Evolutionary conservation across 1,140 invertebrate species (phyloP).

Genomic region (Sminthurinus signatus): DNA sequence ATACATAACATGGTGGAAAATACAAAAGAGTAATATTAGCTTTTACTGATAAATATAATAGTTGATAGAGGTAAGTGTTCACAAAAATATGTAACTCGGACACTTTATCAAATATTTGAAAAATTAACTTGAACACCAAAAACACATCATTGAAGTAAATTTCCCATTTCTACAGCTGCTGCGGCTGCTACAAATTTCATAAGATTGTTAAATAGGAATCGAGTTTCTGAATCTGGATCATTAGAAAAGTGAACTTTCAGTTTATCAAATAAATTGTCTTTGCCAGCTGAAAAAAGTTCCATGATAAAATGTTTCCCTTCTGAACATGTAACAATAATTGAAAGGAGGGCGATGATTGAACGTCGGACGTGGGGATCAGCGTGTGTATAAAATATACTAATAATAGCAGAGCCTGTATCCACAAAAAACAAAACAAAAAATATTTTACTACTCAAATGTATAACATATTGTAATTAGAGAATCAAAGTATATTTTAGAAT

Average conservation of each 20-base stretch:
- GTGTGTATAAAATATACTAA: slow-evolving; percentile 15
- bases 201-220: slow-evolving; percentile 19
- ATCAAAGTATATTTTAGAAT: background rate
- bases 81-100: too few relatives aligned
- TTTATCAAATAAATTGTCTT: slow-evolving; percentile 14
- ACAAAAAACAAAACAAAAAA: slow-evolving; percentile 10
- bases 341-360: slow-evolving; percentile 15
- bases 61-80: too few relatives aligned
- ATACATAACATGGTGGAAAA: too few relatives aligned
- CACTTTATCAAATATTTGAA: too few relatives aligned
- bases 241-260: background rate
- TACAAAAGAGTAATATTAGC: too few relatives aligned
- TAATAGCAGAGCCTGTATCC: slow-evolving; percentile 24
- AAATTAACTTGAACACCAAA: too few relatives aligned
- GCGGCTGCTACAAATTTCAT: slow-evolving; percentile 5
- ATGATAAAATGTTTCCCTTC: slow-evolving; percentile 28
- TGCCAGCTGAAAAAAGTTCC: slow-evolving; percentile 16
- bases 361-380: slow-evolving; percentile 24
- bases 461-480: background rate
- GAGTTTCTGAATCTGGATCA: slow-evolving; percentile 24
- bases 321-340: slow-evolving; percentile 12
- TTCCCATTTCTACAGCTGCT: slow-evolving; percentile 1
- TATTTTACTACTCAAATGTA: too few relatives aligned
- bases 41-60: too few relatives aligned
- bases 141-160: too few relatives aligned